Conservation (phyloP, 2,113 vertebrate genomes). For the Erinaceus europaeus region DNA sequence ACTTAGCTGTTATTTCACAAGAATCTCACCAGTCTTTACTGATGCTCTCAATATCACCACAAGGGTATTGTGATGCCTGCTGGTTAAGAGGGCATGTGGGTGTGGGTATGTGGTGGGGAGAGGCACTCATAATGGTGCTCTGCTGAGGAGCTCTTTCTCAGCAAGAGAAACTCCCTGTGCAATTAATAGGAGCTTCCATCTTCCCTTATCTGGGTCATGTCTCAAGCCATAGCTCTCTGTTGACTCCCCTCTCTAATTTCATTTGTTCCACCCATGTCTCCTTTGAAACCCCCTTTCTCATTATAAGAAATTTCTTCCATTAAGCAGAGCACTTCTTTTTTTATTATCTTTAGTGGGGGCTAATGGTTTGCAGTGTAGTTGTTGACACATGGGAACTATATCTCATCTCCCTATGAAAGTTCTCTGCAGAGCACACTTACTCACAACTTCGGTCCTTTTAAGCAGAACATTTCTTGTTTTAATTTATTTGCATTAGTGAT, state of each 20-base stretch:
- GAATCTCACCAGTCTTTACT: neutral
- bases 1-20: conserved; percentile 24
- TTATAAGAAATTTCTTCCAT: conserved; percentile 11
- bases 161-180: neutral
- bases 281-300: neutral
- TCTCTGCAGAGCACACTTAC: too few relatives aligned
- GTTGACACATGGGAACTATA: too few relatives aligned
- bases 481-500: too few relatives aligned
- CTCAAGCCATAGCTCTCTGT: neutral
- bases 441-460: too few relatives aligned
- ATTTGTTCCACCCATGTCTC: neutral
- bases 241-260: neutral
- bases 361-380: too few relatives aligned
- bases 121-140: neutral
- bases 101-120: neutral
- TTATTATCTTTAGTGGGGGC: too few relatives aligned
- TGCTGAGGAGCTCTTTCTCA: neutral
- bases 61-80: neutral
- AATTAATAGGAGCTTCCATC: neutral
- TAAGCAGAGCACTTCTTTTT: too few relatives aligned
- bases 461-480: too few relatives aligned
- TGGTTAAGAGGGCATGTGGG: neutral
- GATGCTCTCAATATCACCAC: neutral
- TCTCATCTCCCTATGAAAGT: too few relatives aligned
- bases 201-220: neutral